Conservation (phyloP, 2,888 invertebrate genomes). For the Itoplectis maculator region DNA sequence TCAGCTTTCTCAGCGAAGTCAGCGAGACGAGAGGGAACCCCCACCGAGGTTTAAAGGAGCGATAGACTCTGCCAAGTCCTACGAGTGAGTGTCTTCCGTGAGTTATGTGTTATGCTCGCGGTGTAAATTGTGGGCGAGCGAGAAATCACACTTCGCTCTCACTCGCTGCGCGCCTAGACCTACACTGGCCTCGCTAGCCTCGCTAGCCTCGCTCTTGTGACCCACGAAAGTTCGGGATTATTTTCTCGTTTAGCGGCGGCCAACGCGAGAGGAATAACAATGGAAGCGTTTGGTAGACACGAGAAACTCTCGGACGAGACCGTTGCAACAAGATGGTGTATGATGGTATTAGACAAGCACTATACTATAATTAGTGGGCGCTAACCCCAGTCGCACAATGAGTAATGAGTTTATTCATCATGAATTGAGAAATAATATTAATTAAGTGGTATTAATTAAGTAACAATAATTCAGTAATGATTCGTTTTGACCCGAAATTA, state of each 20-base stretch:
- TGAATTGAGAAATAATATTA: too few species aligned
- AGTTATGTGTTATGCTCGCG: constrained; percentile 7
- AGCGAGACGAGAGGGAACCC: not conserved
- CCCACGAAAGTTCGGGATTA: constrained; percentile 56
- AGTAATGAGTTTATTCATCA: constrained; percentile 12
- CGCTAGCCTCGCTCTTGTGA: constrained; percentile 19
- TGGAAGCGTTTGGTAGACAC: constrained; percentile 18
- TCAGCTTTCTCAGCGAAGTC: constrained; percentile 20
- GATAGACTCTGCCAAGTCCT: constrained; percentile 5
- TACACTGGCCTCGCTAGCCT: not conserved
- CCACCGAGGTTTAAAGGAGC: not conserved
- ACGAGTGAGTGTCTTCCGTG: not conserved
- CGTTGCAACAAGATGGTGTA: constrained; percentile 3
- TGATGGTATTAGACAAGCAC: too few species aligned
- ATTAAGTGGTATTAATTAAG: too few species aligned
- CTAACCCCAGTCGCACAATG: not conserved
- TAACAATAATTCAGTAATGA: too few species aligned
- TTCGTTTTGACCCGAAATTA: too few species aligned
- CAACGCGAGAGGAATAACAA: constrained; percentile 53
- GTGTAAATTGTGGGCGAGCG: constrained; percentile 16
- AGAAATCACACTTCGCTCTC: constrained; percentile 19
- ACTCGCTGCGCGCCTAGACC: not conserved
- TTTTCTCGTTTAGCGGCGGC: constrained; percentile 44
- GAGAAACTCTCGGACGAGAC: constrained; percentile 3
- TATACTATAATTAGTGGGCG: not conserved